Percentiles rank a stretch among this genome's conserved stretches.
These are phyloP conservation scores for Fundulus diaphanus DNA, from an alignment of 2,797 vertebrate genomes.

Conservation along the genomic window DNA sequence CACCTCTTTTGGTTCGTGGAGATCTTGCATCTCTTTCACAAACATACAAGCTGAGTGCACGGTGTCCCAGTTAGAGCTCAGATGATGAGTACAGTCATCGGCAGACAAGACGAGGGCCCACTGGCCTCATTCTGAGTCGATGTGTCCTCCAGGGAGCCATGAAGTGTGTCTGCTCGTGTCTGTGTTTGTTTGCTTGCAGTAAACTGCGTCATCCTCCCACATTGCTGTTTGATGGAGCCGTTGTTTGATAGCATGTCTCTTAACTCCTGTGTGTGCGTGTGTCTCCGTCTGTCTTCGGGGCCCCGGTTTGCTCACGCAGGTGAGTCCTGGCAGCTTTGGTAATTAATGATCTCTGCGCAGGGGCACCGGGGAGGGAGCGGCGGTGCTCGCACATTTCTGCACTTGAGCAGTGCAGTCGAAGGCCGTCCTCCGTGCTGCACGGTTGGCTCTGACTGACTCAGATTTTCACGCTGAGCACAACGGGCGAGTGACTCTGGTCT, in stretches of 20 bases:
- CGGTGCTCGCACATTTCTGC: slow-evolving; percentile 36
- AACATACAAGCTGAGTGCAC: slow-evolving; percentile 7
- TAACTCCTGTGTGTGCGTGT: slow-evolving; percentile 11
- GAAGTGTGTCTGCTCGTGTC: slow-evolving; percentile 57
- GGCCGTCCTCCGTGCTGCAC: slow-evolving; percentile 20
- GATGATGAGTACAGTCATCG: slow-evolving; percentile 63
- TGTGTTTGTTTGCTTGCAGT: slow-evolving; percentile 44
- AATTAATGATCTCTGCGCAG: slow-evolving; percentile 56
- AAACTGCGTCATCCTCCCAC: slow-evolving; percentile 56
- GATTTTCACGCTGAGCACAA: slow-evolving; percentile 22
- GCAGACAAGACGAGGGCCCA: slow-evolving; percentile 67
- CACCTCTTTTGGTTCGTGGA: slow-evolving; percentile 41
- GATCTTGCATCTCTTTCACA: slow-evolving; percentile 1
- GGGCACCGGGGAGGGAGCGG: slow-evolving; percentile 31
- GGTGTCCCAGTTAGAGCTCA: slow-evolving; percentile 52
- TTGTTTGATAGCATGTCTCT: slow-evolving; percentile 47
- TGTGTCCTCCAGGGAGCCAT: slow-evolving; percentile 57
- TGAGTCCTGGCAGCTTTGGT: slow-evolving; percentile 58
- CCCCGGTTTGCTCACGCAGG: slow-evolving; percentile 59
- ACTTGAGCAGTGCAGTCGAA: slow-evolving; percentile 25
- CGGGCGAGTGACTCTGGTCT: not conserved
- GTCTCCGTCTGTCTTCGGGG: slow-evolving; percentile 30
- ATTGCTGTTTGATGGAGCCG: slow-evolving; percentile 35
- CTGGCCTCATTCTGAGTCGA: slow-evolving; percentile 68
- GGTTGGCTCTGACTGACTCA: slow-evolving; percentile 34